Base-by-base conservation (phyloP, 2,888 invertebrate species). In the Cryptus viduatorius region DNA sequence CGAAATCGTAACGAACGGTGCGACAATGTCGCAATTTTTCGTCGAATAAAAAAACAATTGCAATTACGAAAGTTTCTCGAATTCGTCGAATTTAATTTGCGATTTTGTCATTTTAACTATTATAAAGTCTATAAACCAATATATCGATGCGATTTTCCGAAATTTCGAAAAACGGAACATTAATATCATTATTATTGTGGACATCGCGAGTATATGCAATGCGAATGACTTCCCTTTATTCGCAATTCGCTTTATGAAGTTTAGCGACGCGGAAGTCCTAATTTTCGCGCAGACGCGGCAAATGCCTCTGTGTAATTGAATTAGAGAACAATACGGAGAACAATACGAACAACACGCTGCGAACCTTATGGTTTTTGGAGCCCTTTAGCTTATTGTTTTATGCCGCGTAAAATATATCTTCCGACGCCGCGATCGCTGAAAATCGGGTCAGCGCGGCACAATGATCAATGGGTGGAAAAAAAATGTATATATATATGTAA, bases 41-140 rank as follows among this genome's bases (percentile, higher is more conserved):
- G n/a, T 16, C 10, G 71, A 61, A 59, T 29, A 46, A 72, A 56
- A 82, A 77, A 67, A 61, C 67, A 59, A 78, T 48, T 67, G 56
- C 44, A 48, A 65, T 67, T 82, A 59, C 72, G 72, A 48, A 67
- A 71, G 44, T 65, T 19, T 29, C 8, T 68, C 24, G 2, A 19
- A 42, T 53, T 12, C 29, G 3, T 24, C 59, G 64, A 64, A 50
- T 65, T 56, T 42, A 16, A 65, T 44, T 72, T 31, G n/a, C 50
- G 37, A 31, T 61, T 16, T 76, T 64, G 64, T 44, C 46, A 53
- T 10, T 16, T 42, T n/a, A 29, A n/a, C 48, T 37, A 37, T 37
- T 37, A n/a, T 5, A 7, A 37, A 7, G 37, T 37, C 1, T 8
- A 8, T 7, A 0, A 37, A 37, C 37, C 2, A 24, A 24, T 24